These are phyloP conservation scores for Eupithecia exiguata DNA, from an alignment of 2,888 invertebrate genomes.

Conservation along the genomic window DNA sequence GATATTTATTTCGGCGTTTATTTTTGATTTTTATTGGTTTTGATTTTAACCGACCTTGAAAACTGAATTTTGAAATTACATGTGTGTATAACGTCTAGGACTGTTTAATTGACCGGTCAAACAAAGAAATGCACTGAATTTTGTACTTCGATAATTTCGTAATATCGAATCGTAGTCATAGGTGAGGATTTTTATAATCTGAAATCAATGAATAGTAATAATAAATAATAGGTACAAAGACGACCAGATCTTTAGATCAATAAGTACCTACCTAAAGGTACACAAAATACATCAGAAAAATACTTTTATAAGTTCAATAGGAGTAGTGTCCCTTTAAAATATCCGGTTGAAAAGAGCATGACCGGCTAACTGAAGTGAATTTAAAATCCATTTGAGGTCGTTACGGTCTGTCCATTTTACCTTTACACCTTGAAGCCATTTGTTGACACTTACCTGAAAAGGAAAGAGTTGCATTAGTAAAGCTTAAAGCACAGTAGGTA, in stretches of 20 bases:
- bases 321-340: not conserved
- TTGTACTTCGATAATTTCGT: too few relatives aligned
- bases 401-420: constrained; percentile 60
- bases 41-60: constrained; percentile 12
- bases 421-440: constrained; percentile 47
- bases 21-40: constrained; percentile 57
- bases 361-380: constrained; percentile 51
- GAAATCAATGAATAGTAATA: too few relatives aligned
- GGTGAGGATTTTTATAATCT: too few relatives aligned
- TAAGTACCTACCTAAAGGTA: too few relatives aligned
- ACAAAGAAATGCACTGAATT: too few relatives aligned
- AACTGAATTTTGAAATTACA: not conserved
- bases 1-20: constrained; percentile 75
- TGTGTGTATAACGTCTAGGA: not conserved
- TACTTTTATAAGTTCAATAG: not conserved
- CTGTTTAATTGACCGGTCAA: too few relatives aligned
- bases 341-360: constrained; percentile 1
- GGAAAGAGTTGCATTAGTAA: constrained; percentile 44
- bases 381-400: constrained; percentile 74
- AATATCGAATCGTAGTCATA: too few relatives aligned
- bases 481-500: not conserved
- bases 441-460: constrained; percentile 70
- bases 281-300: too few relatives aligned
- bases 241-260: too few relatives aligned
- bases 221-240: too few relatives aligned